Evolutionary conservation across 64 coral and sea anemone genomes (phyloP).

Genomic region (Dendrophyllia cribrosa): DNA sequence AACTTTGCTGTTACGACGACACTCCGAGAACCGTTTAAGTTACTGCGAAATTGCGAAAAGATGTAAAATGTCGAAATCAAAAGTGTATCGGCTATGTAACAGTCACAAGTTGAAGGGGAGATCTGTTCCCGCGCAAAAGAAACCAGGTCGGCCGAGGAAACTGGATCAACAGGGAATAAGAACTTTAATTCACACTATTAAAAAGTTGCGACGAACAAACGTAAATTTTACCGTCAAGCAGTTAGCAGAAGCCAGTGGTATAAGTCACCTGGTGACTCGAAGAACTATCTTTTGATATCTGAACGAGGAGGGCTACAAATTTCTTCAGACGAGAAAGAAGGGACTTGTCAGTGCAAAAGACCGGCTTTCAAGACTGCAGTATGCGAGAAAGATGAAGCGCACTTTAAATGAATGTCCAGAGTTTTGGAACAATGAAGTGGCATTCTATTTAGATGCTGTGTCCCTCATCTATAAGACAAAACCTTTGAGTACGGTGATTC

Average conservation of each 20-base stretch:
- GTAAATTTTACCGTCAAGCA: conserved; percentile 42
- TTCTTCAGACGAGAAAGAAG: conserved; percentile 33
- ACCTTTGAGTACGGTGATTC: not conserved
- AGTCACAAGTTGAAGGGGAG: too few relatives aligned
- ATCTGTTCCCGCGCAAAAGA: not conserved
- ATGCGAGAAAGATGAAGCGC: conserved; percentile 37
- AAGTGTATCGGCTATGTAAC: too few relatives aligned
- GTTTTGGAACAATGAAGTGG: conserved; percentile 53
- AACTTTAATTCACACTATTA: not conserved
- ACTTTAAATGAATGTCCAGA: not conserved
- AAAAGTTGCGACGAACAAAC: conserved; percentile 19
- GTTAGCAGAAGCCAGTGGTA: conserved; percentile 19
- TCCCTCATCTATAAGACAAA: conserved; percentile 62
- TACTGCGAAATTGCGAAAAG: too few relatives aligned
- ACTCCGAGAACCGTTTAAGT: too few relatives aligned
- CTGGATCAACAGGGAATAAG: not conserved
- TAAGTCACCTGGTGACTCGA: not conserved
- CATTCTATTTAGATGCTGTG: conserved; percentile 51
- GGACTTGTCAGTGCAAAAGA: conserved; percentile 19
- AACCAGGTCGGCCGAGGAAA: not conserved
- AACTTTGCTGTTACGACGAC: too few relatives aligned
- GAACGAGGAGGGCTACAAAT: conserved; percentile 37
- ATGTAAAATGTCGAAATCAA: too few relatives aligned
- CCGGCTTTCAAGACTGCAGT: not conserved
- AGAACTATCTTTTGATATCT: conserved; percentile 26